Conservation (phyloP, 2,888 invertebrate genomes). For the Oxyscelio sp. region DNA sequence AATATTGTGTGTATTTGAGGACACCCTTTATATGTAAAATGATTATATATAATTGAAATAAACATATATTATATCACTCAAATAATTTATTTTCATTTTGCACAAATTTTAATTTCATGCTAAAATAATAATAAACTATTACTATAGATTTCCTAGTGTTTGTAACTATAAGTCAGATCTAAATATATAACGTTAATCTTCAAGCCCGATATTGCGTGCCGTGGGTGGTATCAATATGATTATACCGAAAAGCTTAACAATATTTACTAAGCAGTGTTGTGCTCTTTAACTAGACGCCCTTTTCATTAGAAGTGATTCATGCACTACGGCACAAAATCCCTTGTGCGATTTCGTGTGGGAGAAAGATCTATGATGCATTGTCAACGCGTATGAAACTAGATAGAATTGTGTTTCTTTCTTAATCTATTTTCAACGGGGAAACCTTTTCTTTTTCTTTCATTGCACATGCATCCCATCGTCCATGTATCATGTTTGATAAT, state of each 20-base stretch:
- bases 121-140: too few relatives aligned
- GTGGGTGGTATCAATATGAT: constrained; percentile 34
- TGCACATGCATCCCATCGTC: constrained; percentile 10
- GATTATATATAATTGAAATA: too few relatives aligned
- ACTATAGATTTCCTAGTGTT: too few relatives aligned
- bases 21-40: too few relatives aligned
- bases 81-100: too few relatives aligned
- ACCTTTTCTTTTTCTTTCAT: constrained; percentile 5
- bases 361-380: constrained; percentile 62
- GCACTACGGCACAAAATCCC: constrained; percentile 48
- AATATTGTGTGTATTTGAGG: too few relatives aligned
- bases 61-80: too few relatives aligned
- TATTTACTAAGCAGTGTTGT: constrained; percentile 37
- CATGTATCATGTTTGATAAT: constrained; percentile 38
- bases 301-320: constrained; percentile 64
- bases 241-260: constrained; percentile 8
- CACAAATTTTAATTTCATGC: too few relatives aligned
- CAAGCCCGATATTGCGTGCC: neutral
- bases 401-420: constrained; percentile 23
- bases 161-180: too few relatives aligned
- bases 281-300: constrained; percentile 47
- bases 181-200: too few relatives aligned
- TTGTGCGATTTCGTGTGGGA: constrained; percentile 43
- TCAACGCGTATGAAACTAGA: constrained; percentile 36
- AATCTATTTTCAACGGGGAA: constrained; percentile 27